A percentile compares a stretch with the other conserved stretches of the same genome.
Conservation (phyloP, 1,140 invertebrate species). For the Apocrypta bakeri region DNA sequence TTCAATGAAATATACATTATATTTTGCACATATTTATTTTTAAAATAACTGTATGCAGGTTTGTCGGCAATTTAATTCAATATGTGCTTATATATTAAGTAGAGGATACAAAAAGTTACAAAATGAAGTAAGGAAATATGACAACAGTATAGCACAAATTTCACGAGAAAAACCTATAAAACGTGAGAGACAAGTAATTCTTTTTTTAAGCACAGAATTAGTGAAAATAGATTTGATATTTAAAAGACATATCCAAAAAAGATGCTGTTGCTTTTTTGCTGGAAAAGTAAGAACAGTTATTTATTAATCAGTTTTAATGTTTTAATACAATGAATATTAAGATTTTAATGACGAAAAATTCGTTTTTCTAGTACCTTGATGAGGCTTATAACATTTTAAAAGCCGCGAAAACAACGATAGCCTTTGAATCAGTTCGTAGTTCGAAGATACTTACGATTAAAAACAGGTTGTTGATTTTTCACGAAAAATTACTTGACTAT, state of each 20-base stretch:
- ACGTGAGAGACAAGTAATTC: background rate
- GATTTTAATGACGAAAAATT: too few species aligned
- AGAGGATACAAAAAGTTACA: background rate
- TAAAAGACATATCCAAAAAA: background rate
- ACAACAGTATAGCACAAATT: background rate
- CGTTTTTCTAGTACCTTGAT: conserved; percentile 26
- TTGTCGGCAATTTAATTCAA: background rate
- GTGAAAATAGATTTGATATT: background rate
- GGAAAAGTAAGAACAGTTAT: conserved; percentile 19
- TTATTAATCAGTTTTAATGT: background rate
- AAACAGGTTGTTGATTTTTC: background rate
- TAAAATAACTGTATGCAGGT: background rate
- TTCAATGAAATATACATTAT: too few species aligned
- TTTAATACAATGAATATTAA: background rate
- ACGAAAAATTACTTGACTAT: background rate
- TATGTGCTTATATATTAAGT: background rate
- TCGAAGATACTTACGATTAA: background rate
- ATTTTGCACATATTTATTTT: background rate
- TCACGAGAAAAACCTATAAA: background rate
- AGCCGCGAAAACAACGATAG: background rate
- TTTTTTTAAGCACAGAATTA: conserved; percentile 9
- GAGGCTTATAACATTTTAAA: background rate
- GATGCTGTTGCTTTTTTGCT: conserved; percentile 27
- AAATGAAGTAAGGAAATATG: background rate
- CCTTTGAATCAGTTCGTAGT: background rate